phyloP scores from a whole-genome alignment of 2,888 invertebrate species.

The Metopia argyrocephala region DNA sequence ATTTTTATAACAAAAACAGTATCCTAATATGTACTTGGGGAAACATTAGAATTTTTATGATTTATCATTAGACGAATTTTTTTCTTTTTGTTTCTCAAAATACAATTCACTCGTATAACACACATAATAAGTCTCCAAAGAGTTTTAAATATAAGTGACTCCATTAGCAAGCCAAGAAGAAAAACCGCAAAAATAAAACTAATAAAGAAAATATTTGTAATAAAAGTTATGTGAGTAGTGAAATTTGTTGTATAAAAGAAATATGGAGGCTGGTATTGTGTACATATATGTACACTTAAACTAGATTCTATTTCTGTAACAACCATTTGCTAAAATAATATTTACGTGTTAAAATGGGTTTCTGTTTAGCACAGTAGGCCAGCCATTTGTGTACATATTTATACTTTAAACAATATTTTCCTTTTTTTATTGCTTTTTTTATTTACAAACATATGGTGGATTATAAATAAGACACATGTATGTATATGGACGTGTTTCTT shows the following conservation, averaged over 20 bases:
- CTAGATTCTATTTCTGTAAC: not conserved
- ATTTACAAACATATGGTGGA: not conserved
- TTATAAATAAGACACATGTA: too few relatives aligned
- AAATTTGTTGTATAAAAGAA: not conserved
- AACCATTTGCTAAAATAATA: not conserved
- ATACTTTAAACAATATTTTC: not conserved
- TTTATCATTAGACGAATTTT: slow-evolving; percentile 20
- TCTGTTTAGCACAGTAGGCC: not conserved
- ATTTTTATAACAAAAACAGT: not conserved
- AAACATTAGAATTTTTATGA: slow-evolving; percentile 29
- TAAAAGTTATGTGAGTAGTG: not conserved
- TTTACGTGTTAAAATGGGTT: not conserved
- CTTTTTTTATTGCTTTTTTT: not conserved
- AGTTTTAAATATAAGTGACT: slow-evolving; percentile 34
- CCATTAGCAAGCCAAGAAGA: slow-evolving; percentile 7
- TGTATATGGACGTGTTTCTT: slow-evolving; percentile 3
- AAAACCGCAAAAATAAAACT: not conserved
- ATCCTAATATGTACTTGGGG: slow-evolving; percentile 44
- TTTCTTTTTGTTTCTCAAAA: not conserved
- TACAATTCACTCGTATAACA: not conserved
- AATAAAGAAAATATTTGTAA: not conserved
- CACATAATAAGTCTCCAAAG: slow-evolving; percentile 15
- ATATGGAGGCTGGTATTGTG: not conserved
- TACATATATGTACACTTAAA: not conserved
- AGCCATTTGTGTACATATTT: not conserved